A percentile compares a stretch with the other conserved stretches of the same genome.
Evolutionary conservation across 2,888 invertebrate species (phyloP).

Genomic region (Poecilobothrus nobilitatus): DNA sequence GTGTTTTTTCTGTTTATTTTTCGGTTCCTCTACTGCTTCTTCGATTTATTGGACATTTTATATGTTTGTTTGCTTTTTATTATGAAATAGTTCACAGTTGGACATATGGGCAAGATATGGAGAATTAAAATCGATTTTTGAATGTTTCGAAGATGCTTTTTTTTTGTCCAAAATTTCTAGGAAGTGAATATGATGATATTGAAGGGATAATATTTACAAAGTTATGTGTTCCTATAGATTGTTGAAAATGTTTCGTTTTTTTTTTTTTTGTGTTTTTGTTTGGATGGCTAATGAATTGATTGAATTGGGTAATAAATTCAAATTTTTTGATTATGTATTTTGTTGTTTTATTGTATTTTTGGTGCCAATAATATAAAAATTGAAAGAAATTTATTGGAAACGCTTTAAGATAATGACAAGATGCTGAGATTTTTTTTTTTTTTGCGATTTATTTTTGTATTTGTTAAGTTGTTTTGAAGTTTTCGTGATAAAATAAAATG

Average conservation of each 20-base stretch:
- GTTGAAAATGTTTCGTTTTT: neutral
- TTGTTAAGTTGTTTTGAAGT: too few relatives aligned
- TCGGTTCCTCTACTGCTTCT: too few relatives aligned
- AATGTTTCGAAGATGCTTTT: neutral
- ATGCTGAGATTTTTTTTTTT: neutral
- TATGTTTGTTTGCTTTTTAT: too few relatives aligned
- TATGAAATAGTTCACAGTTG: neutral
- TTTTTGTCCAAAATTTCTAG: neutral
- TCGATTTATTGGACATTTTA: too few relatives aligned
- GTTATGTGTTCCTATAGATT: neutral
- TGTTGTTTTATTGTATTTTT: neutral
- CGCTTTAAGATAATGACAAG: neutral
- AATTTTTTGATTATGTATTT: neutral
- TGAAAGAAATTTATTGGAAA: neutral
- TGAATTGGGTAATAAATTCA: slow-evolving; percentile 1
- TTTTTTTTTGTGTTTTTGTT: too few relatives aligned
- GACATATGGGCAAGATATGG: neutral
- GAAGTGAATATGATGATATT: neutral
- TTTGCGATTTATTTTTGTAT: too few relatives aligned
- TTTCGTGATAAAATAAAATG: too few relatives aligned
- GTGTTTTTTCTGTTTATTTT: too few relatives aligned
- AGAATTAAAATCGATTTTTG: neutral
- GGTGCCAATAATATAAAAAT: too few relatives aligned
- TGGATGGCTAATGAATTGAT: neutral
- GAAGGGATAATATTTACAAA: neutral